phyloP scores from a whole-genome alignment of 2,888 invertebrate species.

The Pseudococcus viburni region DNA sequence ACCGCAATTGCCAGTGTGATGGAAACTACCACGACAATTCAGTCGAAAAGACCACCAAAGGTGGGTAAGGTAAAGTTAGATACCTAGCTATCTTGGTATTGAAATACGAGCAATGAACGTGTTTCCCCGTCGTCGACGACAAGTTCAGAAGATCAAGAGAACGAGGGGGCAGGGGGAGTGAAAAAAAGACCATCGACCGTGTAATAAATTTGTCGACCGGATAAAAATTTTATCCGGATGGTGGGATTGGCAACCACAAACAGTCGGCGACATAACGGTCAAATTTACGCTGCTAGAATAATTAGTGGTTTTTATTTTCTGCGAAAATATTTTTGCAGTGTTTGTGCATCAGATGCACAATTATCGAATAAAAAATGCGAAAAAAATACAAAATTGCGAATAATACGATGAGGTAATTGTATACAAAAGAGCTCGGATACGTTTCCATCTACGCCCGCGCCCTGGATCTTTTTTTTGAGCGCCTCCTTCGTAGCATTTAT shows the following conservation, averaged over 20 bases:
- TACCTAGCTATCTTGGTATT: neutral
- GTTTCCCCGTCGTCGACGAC: neutral
- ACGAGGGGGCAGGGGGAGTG: neutral
- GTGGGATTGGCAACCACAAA: neutral
- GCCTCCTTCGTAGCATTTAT: neutral
- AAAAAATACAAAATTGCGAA: neutral
- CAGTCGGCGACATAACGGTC: slow-evolving; percentile 11
- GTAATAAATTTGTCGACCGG: neutral
- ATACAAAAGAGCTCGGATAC: neutral
- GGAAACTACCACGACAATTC: slow-evolving; percentile 15
- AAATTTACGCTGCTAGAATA: neutral
- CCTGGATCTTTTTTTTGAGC: neutral
- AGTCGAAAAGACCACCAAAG: slow-evolving; percentile 25
- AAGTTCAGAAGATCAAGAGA: too few species aligned
- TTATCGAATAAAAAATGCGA: neutral
- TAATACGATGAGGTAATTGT: neutral
- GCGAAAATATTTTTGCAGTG: neutral
- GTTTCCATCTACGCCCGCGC: neutral
- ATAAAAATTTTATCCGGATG: neutral
- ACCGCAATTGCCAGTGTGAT: neutral
- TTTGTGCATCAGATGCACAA: neutral
- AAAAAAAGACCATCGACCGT: neutral
- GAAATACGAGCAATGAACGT: slow-evolving; percentile 6
- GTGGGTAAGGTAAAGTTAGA: neutral
- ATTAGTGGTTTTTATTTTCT: slow-evolving; percentile 18